A percentile compares a stretch with the other conserved stretches of the same genome.
Evolutionary conservation across 2,888 invertebrate species (phyloP).

Genomic region (Agrotis clavis): DNA sequence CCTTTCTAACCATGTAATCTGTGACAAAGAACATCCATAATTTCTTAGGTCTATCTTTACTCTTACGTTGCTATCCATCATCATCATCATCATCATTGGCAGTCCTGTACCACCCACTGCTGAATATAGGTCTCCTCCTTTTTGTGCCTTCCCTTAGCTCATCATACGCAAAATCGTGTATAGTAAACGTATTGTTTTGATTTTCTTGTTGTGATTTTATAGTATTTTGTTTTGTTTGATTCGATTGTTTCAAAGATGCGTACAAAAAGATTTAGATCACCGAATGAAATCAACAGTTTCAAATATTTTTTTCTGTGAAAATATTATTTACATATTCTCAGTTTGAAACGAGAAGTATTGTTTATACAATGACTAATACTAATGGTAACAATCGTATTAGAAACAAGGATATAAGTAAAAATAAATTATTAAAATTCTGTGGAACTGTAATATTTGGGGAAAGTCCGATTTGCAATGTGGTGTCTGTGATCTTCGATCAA

Average conservation of each 20-base stretch:
- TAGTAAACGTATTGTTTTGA: conserved; percentile 1
- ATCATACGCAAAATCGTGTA: neutral
- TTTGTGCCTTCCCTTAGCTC: neutral
- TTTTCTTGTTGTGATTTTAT: conserved; percentile 7
- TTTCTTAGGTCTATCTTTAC: too few species aligned
- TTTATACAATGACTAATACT: conserved; percentile 21
- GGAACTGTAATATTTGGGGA: neutral
- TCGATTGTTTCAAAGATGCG: conserved; percentile 13
- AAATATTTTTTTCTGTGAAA: conserved; percentile 8
- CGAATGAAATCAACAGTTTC: neutral
- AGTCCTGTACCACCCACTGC: too few species aligned
- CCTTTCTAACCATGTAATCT: neutral
- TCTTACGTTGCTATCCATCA: too few species aligned
- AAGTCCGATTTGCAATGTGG: neutral
- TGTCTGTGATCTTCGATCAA: too few species aligned
- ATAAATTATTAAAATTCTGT: neutral
- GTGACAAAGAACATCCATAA: neutral
- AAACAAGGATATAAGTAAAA: neutral
- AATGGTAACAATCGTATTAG: conserved; percentile 17
- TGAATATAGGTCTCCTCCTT: neutral
- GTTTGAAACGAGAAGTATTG: conserved; percentile 20
- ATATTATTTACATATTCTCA: conserved; percentile 9
- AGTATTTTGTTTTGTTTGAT: neutral
- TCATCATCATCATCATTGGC: too few species aligned
- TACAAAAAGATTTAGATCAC: conserved; percentile 11